Base-by-base conservation (phyloP, 1,140 invertebrate genomes). In the Nymphalis io region DNA sequence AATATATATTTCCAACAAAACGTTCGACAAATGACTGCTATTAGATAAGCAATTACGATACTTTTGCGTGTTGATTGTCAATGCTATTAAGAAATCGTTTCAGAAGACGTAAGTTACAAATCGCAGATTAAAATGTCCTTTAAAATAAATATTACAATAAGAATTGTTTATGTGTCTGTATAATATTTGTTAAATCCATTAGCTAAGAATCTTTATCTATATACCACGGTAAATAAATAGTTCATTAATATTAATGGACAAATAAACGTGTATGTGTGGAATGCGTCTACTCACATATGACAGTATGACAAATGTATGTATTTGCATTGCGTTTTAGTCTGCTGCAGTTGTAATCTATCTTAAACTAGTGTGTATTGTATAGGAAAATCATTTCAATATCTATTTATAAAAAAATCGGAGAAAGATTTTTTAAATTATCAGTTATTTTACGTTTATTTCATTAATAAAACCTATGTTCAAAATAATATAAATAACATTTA, bases 291-390 rank as follows among this genome's bases (percentile, higher is more conserved):
- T 51, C 18, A 20, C 48, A 21, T 21, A 51, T 51, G 48, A 51
- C 48, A 51, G 48, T 20, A 21, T 51, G 48, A 51, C 48, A 51
- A 11, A 51, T 51, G 48, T 21, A 51, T 51, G 20, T 51, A 51
- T 51, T 51, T 51, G 48, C 48, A 51, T 20, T 51, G 18, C 20
- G 48, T 51, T 51, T 4, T 18, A 51, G 48, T 51, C 16, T 6
- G 48, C 48, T 51, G 48, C 48, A 51, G 21, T 51, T 51, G 48
- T 51, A 51, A 51, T 51, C 48, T 51, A 51, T 51, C 42, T 15
- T 46, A 16, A 46, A 46, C 42, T 3, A 46, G n/a, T n/a, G 15
- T 46, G 15, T 8, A 46, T n/a, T 46, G 15, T 8, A 46, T n/a
- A 46, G 3, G 42, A 16, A 46, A 46, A 18, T 6, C 13, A 46